Percentiles rank a stretch among this genome's conserved stretches.
Conservation (phyloP, 2,888 invertebrate genomes). For the Himalopsyche anomala region DNA sequence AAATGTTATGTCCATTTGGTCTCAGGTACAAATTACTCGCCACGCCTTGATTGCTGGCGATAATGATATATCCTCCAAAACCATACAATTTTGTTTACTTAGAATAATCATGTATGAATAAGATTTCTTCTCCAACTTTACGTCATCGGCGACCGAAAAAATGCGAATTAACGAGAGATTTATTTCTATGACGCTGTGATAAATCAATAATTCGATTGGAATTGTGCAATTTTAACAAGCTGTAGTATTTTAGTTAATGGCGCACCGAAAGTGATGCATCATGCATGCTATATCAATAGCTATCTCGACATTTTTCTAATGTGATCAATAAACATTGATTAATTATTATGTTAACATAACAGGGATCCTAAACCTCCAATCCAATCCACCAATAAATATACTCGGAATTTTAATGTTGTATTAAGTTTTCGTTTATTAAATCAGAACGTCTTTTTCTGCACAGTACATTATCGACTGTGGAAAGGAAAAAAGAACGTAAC, state of each 20-base stretch:
- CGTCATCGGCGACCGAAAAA: neutral
- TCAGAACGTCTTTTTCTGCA: no score
- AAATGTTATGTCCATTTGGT: slow-evolving; percentile 7
- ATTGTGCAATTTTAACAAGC: slow-evolving; percentile 15
- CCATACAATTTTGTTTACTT: slow-evolving; percentile 34
- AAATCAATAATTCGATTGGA: neutral
- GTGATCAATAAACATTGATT: no score
- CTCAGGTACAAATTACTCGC: slow-evolving; percentile 6
- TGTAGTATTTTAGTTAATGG: neutral
- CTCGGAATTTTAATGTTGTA: no score
- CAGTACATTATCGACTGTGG: no score
- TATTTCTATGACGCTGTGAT: neutral
- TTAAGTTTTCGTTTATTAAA: no score
- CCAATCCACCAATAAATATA: no score
- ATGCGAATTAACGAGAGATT: neutral
- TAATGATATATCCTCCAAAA: slow-evolving; percentile 10
- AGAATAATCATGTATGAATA: slow-evolving; percentile 20
- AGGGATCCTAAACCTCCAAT: no score
- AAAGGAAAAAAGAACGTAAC: no score
- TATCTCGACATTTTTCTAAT: neutral
- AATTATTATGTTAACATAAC: no score
- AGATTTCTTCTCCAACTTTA: neutral
- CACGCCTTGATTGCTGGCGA: slow-evolving; percentile 31
- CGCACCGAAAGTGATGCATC: neutral
- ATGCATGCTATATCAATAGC: neutral